These are phyloP conservation scores for Cylas formicarius DNA, from an alignment of 1,140 invertebrate genomes.

Conservation along the genomic window DNA sequence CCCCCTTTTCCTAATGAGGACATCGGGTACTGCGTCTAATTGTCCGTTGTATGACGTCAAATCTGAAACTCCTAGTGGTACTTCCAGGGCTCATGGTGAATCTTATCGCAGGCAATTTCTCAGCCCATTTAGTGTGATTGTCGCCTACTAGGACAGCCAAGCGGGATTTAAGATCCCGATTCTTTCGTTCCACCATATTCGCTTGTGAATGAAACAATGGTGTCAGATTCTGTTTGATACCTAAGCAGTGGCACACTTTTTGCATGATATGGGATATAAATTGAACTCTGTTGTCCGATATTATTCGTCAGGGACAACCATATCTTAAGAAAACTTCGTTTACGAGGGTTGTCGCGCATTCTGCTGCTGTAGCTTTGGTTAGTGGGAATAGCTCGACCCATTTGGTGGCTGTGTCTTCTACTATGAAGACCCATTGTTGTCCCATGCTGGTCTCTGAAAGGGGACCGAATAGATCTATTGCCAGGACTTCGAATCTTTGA, in stretches of 20 bases:
- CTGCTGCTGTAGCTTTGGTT: conserved; percentile 17
- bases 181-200: conserved; percentile 42
- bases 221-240: conserved; percentile 26
- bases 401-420: conserved; percentile 23
- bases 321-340: too few relatives aligned
- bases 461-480: conserved; percentile 29
- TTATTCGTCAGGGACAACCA: conserved; percentile 17
- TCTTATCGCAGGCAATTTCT: too few relatives aligned
- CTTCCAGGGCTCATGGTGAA: too few relatives aligned
- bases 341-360: conserved; percentile 17
- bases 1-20: too few relatives aligned
- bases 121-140: too few relatives aligned
- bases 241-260: conserved; percentile 10
- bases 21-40: too few relatives aligned
- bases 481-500: conserved; percentile 31
- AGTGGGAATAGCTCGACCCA: conserved; percentile 27
- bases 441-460: conserved; percentile 12
- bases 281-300: conserved; percentile 39
- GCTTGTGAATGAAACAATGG: conserved; percentile 40
- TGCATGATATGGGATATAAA: conserved; percentile 37
- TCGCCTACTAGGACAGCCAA: too few relatives aligned
- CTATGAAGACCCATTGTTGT: conserved; percentile 21
- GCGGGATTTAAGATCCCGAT: too few relatives aligned
- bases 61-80: too few relatives aligned
- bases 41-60: too few relatives aligned